Evolutionary conservation across 2,113 vertebrate genomes (phyloP), one percentile per base, ranked within the genome.

Genomic region (Geococcyx californianus): DNA sequence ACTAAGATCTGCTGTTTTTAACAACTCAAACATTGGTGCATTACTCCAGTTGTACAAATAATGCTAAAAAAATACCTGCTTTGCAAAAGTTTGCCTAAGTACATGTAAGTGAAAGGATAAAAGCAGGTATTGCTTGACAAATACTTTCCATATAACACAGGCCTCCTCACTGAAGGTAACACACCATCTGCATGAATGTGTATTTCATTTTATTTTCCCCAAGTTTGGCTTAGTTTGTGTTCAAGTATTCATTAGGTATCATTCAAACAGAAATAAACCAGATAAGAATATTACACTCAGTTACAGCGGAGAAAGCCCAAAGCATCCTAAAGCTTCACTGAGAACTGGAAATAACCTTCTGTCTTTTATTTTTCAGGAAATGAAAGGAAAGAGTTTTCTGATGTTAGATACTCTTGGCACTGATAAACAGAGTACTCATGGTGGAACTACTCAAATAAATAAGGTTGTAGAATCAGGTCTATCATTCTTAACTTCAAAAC

Each of bases 1-100:
- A 10, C 56, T 55, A 64, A 59, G 31, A 55, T 62, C 45, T 33
- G 34, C 84, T 83, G 24, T 13, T 36, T 73, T 90, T 84, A 66
- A 28, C 18, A 82, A 42, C 31, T 78, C 54, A 79, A 72, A 52
- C 93, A 93, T 70, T n/a, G 24, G 54, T 76, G 62, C 8, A 3
- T 45, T 40, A 86, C 31, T 93, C 28, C 58, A 88, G 75, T 21
- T 82, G 83, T 59, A 87, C 47, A 92, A 87, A 90, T 80, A 34
- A 69, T 13, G 47, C 36, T 84, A 45, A 87, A 90, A 81, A 42
- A 67, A 21, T 14, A 85, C 24, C 75, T 87, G 75, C 18, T 75
- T 97, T 95, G 77, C 40, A 86, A 91, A 89, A 56, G 38, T 94
- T 96, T 91, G 69, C 16, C 25, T 58, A 75, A 76, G 13, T 74